Conservation (phyloP, 2,797 vertebrate genomes). For the Anguilla pacifica region DNA sequence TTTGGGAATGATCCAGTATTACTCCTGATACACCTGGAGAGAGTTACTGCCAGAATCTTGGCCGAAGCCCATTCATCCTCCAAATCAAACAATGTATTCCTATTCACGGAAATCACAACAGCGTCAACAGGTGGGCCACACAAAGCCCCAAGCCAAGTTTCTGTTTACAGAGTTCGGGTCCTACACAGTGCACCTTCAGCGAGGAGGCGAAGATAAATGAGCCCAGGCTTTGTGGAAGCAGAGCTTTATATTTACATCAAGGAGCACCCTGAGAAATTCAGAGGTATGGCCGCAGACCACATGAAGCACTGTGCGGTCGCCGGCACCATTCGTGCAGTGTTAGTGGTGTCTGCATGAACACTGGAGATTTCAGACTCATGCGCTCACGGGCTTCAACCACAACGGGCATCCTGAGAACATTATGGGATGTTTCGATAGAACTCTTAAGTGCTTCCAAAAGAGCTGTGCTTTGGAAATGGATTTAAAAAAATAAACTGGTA, state of each 20-base stretch:
- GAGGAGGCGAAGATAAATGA: slow-evolving; percentile 48
- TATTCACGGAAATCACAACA: slow-evolving; percentile 55
- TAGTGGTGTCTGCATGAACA: background rate
- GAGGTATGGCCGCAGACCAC: background rate
- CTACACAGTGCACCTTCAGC: slow-evolving; percentile 47
- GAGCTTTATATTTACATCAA: slow-evolving; percentile 14
- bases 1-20: slow-evolving; percentile 64
- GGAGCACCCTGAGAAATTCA: background rate
- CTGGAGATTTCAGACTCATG: background rate
- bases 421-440: background rate
- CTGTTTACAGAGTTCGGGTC: slow-evolving; percentile 54
- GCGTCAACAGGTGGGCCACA: slow-evolving; percentile 56
- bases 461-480: background rate
- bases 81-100: slow-evolving; percentile 55
- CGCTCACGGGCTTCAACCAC: background rate
- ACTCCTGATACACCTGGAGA: slow-evolving; percentile 63
- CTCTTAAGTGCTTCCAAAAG: background rate
- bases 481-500: background rate
- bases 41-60: slow-evolving; percentile 57
- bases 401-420: background rate
- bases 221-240: slow-evolving; percentile 34
- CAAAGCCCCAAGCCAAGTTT: slow-evolving; percentile 57
- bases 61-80: slow-evolving; percentile 61
- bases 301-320: background rate
- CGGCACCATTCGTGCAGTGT: background rate